Evolutionary conservation across 2,888 invertebrate species (phyloP).

Genomic region (Diploptera punctata): DNA sequence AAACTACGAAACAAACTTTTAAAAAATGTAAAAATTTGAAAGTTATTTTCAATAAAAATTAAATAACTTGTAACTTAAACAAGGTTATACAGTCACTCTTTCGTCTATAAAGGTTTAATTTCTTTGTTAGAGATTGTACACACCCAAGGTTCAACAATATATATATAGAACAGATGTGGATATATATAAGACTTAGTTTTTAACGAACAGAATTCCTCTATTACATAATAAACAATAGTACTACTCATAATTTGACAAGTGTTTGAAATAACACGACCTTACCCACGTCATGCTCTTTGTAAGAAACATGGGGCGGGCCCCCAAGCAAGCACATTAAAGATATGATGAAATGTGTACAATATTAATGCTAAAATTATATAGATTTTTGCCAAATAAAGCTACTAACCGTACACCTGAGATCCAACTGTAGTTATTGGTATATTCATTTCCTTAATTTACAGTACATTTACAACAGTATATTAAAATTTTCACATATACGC

Average conservation of each 20-base stretch:
- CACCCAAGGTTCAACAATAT: neutral
- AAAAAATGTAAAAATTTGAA: too few relatives aligned
- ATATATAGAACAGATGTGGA: too few relatives aligned
- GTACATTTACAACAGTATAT: constrained; percentile 23
- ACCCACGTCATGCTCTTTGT: neutral
- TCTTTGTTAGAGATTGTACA: neutral
- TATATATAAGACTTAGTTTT: too few relatives aligned
- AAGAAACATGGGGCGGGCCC: constrained; percentile 24
- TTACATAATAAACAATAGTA: too few relatives aligned
- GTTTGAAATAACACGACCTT: neutral
- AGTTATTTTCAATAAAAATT: too few relatives aligned
- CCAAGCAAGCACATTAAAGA: constrained; percentile 39
- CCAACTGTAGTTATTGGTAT: constrained; percentile 35
- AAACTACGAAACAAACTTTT: too few relatives aligned
- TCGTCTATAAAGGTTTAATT: neutral
- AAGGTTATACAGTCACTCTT: neutral
- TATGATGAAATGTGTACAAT: neutral
- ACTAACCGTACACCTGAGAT: constrained; percentile 42
- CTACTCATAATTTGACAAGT: neutral
- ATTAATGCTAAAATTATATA: neutral
- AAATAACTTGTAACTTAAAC: too few relatives aligned
- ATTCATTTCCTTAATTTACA: constrained; percentile 32
- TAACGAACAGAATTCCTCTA: too few relatives aligned
- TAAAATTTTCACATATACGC: constrained; percentile 17
- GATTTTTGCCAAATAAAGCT: constrained; percentile 1